A percentile compares a stretch with the other conserved stretches of the same genome.
Evolutionary conservation across 2,113 vertebrate genomes (phyloP).

Genomic region (Dascyllus trimaculatus): DNA sequence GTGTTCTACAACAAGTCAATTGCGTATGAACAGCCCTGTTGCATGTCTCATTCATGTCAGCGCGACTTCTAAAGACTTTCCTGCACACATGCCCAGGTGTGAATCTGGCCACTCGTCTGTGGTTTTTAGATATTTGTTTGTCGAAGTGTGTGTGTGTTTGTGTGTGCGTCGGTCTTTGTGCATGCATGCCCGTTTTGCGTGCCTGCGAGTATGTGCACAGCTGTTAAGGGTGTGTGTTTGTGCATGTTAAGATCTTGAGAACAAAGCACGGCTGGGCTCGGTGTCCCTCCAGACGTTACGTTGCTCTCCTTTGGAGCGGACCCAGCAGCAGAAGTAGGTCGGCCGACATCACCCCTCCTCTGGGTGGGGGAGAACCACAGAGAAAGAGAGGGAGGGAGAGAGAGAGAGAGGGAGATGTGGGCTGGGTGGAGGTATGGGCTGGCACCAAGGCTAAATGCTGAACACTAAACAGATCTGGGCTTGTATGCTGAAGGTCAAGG

Average conservation of each 20-base stretch:
- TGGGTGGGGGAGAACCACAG: conserved; percentile 41
- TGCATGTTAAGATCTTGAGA: conserved; percentile 56
- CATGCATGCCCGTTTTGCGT: not conserved
- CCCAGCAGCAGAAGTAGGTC: conserved; percentile 78
- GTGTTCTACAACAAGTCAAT: conserved; percentile 18
- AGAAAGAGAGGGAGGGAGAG: not conserved
- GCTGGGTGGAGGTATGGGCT: conserved; percentile 62
- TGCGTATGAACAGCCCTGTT: not conserved
- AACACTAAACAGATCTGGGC: conserved; percentile 61
- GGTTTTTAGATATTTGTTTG: conserved; percentile 25
- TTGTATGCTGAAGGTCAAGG: conserved; percentile 30
- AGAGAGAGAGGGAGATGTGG: conserved; percentile 13
- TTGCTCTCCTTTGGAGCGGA: conserved; percentile 71
- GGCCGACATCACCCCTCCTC: conserved; percentile 55
- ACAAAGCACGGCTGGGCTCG: conserved; percentile 71
- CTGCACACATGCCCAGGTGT: conserved; percentile 46
- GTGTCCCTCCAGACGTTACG: conserved; percentile 81
- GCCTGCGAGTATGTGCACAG: conserved; percentile 25
- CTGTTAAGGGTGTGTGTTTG: conserved; percentile 41
- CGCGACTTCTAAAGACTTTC: conserved; percentile 19
- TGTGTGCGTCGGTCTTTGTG: conserved; percentile 16
- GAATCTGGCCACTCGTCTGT: conserved; percentile 19
- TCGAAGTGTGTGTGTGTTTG: not conserved
- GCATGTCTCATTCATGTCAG: conserved; percentile 29
- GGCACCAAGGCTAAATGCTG: conserved; percentile 40